phyloP scores from a whole-genome alignment of 2,888 invertebrate species.

The Pherbina coryleti region DNA sequence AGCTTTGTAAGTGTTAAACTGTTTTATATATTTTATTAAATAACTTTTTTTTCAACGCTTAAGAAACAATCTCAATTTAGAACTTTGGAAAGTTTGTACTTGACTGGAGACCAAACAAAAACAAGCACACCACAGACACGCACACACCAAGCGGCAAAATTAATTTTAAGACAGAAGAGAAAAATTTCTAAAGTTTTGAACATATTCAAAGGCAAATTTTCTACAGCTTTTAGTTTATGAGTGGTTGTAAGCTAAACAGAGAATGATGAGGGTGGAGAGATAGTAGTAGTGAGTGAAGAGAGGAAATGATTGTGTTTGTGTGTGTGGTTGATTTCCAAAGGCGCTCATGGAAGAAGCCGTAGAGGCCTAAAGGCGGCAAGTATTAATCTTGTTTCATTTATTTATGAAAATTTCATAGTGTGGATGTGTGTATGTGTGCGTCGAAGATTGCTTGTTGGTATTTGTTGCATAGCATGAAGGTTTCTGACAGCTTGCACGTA shows the following conservation, averaged over 20 bases:
- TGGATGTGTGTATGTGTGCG: neutral
- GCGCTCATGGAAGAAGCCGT: neutral
- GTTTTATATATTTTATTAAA: no score
- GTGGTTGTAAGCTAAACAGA: neutral
- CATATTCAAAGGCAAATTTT: constrained; percentile 1
- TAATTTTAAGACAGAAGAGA: neutral
- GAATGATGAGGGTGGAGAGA: neutral
- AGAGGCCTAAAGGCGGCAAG: neutral
- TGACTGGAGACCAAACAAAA: neutral
- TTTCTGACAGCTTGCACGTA: neutral
- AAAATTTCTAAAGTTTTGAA: neutral
- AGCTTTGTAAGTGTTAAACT: no score
- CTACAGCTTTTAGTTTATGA: neutral
- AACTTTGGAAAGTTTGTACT: neutral
- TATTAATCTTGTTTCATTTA: constrained; percentile 10
- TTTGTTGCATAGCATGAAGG: neutral
- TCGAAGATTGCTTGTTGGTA: neutral
- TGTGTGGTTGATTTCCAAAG: neutral
- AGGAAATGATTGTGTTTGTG: no score
- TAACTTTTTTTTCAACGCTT: no score
- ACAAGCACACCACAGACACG: neutral
- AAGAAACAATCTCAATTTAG: no score
- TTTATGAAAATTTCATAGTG: neutral
- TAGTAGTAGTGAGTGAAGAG: neutral
- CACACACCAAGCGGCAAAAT: neutral